phyloP scores from a whole-genome alignment of 2,113 vertebrate species.

The Cryptomyrus ogoouensis region DNA sequence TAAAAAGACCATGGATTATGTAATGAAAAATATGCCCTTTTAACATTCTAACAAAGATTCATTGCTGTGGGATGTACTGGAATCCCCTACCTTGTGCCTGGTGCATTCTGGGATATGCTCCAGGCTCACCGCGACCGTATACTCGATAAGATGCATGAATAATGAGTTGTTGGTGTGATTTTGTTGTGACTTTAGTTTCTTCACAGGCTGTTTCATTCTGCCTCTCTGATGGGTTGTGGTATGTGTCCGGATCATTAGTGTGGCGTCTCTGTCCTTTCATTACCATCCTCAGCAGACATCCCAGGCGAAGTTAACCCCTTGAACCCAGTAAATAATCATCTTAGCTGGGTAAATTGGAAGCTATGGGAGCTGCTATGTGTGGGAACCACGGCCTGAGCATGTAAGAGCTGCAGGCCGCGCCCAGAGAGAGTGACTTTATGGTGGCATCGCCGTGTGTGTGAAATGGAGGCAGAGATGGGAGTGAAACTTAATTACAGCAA shows the following conservation, averaged over 20 bases:
- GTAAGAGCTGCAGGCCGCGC: background rate
- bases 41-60: background rate
- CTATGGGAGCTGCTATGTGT: background rate
- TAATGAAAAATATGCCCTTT: background rate
- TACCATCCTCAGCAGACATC: background rate
- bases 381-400: background rate
- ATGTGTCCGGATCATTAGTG: background rate
- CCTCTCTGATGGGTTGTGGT: background rate
- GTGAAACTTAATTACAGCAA: background rate
- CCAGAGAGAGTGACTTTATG: background rate
- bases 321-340: background rate
- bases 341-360: background rate
- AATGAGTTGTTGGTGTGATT: background rate
- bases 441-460: background rate
- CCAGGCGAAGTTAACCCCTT: background rate
- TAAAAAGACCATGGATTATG: background rate
- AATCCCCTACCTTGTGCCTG: background rate
- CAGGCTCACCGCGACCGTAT: background rate
- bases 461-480: background rate
- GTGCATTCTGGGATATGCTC: background rate
- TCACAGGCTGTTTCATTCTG: background rate
- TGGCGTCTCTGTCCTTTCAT: background rate
- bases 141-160: background rate
- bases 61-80: background rate
- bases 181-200: background rate